Base-by-base conservation (phyloP, 2,113 vertebrate genomes). In the Fregetta grallaria region DNA sequence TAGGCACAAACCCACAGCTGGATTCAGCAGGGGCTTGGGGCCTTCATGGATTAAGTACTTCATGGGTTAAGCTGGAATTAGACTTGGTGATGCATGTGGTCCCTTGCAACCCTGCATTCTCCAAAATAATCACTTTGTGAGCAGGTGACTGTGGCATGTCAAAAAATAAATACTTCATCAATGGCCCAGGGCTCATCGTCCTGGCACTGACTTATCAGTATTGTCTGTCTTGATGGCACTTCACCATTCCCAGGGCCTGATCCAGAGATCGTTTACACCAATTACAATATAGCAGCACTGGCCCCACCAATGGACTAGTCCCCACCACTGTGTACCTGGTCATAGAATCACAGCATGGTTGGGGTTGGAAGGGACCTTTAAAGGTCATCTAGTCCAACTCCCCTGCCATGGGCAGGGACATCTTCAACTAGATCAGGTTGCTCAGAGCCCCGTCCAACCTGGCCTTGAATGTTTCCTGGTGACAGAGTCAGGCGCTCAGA, bases 221-320 rank as follows among this genome's bases (percentile, higher is more conserved):
- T 45, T 13, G 10, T 61, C 58, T 36, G 13, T 13, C 52, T 42
- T 38, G 45, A 40, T 19, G n/a, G n/a, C 38, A 17, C 17, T 49
- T 40, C 40, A 58, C 15, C 15, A 11, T 42, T 63, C 25, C 63
- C 45, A n/a, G n/a, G 5, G 19, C 45, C 71, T n/a, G 40, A 34
- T 26, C 19, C 40, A 55, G 45, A 0, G 1, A 30, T 21, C 3
- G 0, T 45, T 53, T 32, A 49, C 14, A 59, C 21, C 27, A 59
- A 13, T 19, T 40, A n/a, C 22, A 21, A 34, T 4, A 79, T 1
- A 56, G 36, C 22, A 55, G 30, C 52, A 50, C 18, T 34, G 49
- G 47, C 40, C 16, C 10, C 47, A 50, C 13, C 15, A 18, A 13
- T 8, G 18, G 44, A 11, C 45, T 84, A 67, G n/a, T 29, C 21